These are phyloP conservation scores for Andrena bicolor DNA, from an alignment of 2,888 invertebrate species.

Conservation along the genomic window DNA sequence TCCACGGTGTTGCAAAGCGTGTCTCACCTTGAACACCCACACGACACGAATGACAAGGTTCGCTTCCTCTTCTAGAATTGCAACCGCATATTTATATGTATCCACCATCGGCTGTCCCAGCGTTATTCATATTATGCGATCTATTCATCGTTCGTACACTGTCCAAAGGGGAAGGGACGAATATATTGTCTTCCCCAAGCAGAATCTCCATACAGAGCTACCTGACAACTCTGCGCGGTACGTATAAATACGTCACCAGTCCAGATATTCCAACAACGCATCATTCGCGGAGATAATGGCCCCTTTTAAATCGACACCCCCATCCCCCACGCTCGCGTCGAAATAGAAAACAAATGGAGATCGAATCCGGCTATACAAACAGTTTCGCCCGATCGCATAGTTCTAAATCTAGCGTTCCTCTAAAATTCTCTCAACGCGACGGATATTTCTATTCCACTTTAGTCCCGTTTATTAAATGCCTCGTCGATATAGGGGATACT, in stretches of 20 bases:
- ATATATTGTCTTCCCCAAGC: background rate
- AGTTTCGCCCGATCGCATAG: background rate
- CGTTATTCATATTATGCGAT: background rate
- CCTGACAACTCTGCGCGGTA: background rate
- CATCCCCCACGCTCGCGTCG: too few species aligned
- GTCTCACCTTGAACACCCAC: constrained; percentile 64
- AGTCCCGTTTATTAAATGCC: too few species aligned
- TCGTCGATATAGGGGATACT: too few species aligned
- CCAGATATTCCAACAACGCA: background rate
- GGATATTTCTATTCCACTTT: too few species aligned
- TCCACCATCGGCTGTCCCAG: constrained; percentile 27
- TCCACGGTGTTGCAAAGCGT: constrained; percentile 41
- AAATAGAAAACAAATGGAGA: background rate
- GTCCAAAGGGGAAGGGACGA: background rate
- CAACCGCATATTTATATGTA: constrained; percentile 41
- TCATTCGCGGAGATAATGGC: background rate
- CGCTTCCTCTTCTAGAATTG: constrained; percentile 63
- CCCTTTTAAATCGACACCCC: background rate
- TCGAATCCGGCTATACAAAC: background rate
- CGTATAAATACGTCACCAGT: background rate
- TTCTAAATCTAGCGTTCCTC: background rate
- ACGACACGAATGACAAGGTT: constrained; percentile 59
- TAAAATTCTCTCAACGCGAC: too few species aligned
- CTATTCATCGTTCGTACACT: background rate
- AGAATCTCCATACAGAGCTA: background rate